Evolutionary conservation across 2,888 invertebrate genomes (phyloP).

Genomic region (Aphidoletes aphidimyza): DNA sequence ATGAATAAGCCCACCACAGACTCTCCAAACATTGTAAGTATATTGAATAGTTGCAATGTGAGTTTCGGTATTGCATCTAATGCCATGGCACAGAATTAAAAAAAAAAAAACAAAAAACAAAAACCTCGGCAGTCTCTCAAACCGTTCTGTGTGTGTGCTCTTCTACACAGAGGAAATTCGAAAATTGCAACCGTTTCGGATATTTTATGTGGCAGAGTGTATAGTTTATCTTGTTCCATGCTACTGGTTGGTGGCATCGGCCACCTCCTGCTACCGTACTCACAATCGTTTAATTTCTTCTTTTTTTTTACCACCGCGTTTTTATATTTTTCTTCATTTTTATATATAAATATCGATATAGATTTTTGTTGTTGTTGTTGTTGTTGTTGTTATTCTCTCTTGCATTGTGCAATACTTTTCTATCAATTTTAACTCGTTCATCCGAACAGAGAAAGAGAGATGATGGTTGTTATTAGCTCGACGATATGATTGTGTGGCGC

Average conservation of each 20-base stretch:
- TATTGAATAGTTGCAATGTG: conserved; percentile 20
- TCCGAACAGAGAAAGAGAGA: too few relatives aligned
- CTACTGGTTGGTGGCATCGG: conserved; percentile 4
- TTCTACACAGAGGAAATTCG: too few relatives aligned
- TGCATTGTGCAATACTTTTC: conserved; percentile 40
- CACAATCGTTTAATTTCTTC: conserved; percentile 33
- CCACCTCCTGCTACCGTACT: conserved; percentile 6
- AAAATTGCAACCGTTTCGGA: background rate
- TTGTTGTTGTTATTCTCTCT: background rate
- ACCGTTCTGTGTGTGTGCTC: too few relatives aligned
- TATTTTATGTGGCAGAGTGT: background rate
- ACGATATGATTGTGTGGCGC: conserved; percentile 10
- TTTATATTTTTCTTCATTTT: conserved; percentile 5
- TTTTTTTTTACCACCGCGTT: conserved; percentile 41
- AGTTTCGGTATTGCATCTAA: background rate
- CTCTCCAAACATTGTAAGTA: conserved; percentile 41
- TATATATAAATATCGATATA: background rate
- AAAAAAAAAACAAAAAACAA: too few relatives aligned
- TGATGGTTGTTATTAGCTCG: conserved; percentile 39
- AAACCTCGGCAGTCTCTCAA: too few relatives aligned
- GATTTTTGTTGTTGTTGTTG: background rate
- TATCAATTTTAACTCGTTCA: conserved; percentile 47
- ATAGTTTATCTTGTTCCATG: background rate
- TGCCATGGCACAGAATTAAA: background rate
- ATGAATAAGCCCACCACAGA: conserved; percentile 21